Conservation (phyloP, 2,888 invertebrate genomes). For the Phyllotreta cruciferae region DNA sequence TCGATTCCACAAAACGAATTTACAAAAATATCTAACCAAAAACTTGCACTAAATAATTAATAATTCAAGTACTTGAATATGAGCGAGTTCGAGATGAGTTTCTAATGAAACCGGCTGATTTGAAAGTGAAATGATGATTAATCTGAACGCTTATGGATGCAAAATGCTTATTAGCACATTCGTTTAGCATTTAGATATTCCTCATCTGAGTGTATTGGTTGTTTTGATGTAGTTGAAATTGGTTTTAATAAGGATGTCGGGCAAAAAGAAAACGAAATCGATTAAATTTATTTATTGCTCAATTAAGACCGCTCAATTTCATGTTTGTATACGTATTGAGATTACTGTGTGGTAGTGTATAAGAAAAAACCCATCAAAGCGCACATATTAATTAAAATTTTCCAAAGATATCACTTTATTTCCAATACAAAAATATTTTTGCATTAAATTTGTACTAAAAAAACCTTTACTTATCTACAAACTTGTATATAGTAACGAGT, state of each 20-base stretch:
- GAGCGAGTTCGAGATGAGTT: conserved; percentile 8
- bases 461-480: too few species aligned
- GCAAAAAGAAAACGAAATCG: background rate
- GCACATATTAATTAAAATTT: too few species aligned
- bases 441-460: too few species aligned
- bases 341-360: too few species aligned
- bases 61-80: conserved; percentile 4
- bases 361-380: too few species aligned
- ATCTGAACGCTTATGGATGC: conserved; percentile 19
- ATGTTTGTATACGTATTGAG: background rate
- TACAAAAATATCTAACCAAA: too few species aligned
- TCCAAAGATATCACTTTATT: too few species aligned
- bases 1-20: too few species aligned
- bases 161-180: conserved; percentile 19
- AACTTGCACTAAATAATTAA: conserved; percentile 9
- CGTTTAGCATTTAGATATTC: conserved; percentile 17
- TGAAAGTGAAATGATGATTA: conserved; percentile 16
- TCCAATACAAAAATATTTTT: too few species aligned
- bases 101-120: conserved; percentile 15
- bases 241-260: conserved; percentile 6
- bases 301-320: conserved; percentile 1
- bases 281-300: background rate
- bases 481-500: too few species aligned
- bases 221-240: conserved; percentile 14
- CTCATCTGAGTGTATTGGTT: conserved; percentile 4